These are phyloP conservation scores for Motacilla alba DNA, from an alignment of 2,113 vertebrate species.

Conservation along the genomic window DNA sequence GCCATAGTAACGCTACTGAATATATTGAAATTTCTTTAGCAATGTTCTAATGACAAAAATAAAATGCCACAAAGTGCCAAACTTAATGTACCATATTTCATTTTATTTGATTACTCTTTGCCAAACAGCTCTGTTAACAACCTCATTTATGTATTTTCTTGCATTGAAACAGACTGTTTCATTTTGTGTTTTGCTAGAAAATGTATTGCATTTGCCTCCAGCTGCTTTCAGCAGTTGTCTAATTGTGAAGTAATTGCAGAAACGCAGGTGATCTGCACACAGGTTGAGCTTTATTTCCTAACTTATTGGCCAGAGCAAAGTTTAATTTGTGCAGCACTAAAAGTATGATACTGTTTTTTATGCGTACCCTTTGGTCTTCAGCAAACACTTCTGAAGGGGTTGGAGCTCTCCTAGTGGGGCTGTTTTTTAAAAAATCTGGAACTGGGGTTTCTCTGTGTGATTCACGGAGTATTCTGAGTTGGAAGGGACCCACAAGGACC, in stretches of 20 bases:
- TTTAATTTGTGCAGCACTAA: not conserved
- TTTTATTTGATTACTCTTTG: conserved; percentile 56
- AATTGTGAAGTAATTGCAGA: conserved; percentile 37
- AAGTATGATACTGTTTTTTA: not conserved
- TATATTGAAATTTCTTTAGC: not conserved
- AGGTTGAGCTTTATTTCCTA: conserved; percentile 39
- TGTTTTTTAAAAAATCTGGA: not conserved
- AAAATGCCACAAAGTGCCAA: not conserved
- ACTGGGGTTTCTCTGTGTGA: not conserved
- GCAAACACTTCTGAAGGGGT: not conserved
- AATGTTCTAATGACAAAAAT: conserved; percentile 40
- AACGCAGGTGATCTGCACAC: not conserved
- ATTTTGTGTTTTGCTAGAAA: conserved; percentile 45
- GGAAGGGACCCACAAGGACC: not conserved
- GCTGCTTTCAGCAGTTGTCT: conserved; percentile 60
- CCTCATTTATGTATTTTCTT: conserved; percentile 44
- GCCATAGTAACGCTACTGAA: not conserved
- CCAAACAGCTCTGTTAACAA: conserved; percentile 28
- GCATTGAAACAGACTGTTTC: conserved; percentile 22
- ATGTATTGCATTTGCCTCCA: conserved; percentile 50
- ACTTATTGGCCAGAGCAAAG: conserved; percentile 31
- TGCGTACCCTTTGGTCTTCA: not conserved
- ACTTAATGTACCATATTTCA: conserved; percentile 38
- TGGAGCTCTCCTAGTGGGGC: not conserved
- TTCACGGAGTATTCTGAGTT: not conserved